A percentile compares a stretch with the other conserved stretches of the same genome.
These are phyloP conservation scores for Heliconius charithonia DNA, from an alignment of 2,888 invertebrate species.

Conservation along the genomic window DNA sequence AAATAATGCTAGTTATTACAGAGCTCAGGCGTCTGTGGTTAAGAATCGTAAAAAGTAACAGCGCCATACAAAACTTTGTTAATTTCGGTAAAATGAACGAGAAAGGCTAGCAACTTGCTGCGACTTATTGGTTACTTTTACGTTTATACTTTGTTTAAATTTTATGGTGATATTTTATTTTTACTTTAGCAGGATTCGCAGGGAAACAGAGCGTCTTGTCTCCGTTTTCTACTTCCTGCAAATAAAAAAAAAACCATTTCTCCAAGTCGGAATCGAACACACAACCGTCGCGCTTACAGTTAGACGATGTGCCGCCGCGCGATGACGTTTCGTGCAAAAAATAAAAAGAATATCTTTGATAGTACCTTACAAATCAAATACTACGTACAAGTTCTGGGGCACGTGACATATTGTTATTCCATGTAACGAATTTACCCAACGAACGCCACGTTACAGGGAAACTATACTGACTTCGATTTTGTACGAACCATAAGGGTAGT, in stretches of 20 bases:
- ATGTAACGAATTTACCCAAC: slow-evolving; percentile 14
- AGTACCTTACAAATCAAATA: slow-evolving; percentile 5
- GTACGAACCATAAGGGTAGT: neutral
- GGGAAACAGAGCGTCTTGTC: neutral
- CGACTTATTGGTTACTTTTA: slow-evolving; percentile 4
- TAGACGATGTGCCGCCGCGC: neutral
- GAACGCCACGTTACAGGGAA: slow-evolving; percentile 2
- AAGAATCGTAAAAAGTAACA: slow-evolving; percentile 34
- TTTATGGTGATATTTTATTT: neutral
- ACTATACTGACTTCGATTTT: neutral
- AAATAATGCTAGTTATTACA: slow-evolving; percentile 6
- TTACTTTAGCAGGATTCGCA: neutral
- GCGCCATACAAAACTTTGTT: slow-evolving; percentile 23
- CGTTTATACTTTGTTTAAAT: slow-evolving; percentile 10
- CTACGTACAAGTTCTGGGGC: neutral
- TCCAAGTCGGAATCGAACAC: too few species aligned
- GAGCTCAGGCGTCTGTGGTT: slow-evolving; percentile 18
- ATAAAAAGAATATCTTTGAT: neutral
- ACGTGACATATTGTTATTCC: neutral
- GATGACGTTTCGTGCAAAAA: neutral
- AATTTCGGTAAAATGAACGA: slow-evolving; percentile 24
- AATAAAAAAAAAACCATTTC: too few species aligned
- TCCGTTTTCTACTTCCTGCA: too few species aligned
- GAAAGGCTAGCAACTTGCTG: neutral
- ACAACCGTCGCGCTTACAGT: too few species aligned